Evolutionary conservation across 2,113 vertebrate species (phyloP).

Genomic region (Microcebus tavaratra): DNA sequence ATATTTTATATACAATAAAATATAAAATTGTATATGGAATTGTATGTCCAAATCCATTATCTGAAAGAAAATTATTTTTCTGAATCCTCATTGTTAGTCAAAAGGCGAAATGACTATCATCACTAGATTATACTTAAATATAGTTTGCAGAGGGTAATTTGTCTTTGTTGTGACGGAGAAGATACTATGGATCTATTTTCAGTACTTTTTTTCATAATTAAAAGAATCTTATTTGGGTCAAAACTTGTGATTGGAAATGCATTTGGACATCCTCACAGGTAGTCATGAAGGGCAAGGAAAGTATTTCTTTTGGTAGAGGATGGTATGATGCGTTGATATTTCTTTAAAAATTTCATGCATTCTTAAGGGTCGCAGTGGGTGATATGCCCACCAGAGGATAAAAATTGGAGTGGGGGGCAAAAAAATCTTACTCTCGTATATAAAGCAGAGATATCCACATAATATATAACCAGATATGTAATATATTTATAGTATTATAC

Average conservation of each 20-base stretch:
- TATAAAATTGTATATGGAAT: neutral
- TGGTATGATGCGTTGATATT: neutral
- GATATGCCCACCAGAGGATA: neutral
- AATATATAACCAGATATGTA: neutral
- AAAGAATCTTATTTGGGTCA: neutral
- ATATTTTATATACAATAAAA: neutral
- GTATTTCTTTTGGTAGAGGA: conserved; percentile 13
- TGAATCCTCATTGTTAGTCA: neutral
- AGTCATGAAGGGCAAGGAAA: neutral
- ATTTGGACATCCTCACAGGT: neutral
- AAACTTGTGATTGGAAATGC: neutral
- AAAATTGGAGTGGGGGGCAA: neutral
- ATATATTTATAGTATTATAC: neutral
- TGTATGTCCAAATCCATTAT: neutral
- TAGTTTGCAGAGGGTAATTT: neutral
- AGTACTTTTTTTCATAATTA: neutral
- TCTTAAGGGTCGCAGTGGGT: neutral
- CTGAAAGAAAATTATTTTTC: neutral
- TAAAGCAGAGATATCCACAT: neutral
- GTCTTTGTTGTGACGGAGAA: neutral
- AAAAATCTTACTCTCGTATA: neutral
- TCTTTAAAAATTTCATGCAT: neutral
- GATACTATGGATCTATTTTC: neutral
- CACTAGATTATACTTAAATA: neutral
- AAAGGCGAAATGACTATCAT: neutral